Conservation (phyloP, 2,888 invertebrate species). For the Ochropleura leucogaster region DNA sequence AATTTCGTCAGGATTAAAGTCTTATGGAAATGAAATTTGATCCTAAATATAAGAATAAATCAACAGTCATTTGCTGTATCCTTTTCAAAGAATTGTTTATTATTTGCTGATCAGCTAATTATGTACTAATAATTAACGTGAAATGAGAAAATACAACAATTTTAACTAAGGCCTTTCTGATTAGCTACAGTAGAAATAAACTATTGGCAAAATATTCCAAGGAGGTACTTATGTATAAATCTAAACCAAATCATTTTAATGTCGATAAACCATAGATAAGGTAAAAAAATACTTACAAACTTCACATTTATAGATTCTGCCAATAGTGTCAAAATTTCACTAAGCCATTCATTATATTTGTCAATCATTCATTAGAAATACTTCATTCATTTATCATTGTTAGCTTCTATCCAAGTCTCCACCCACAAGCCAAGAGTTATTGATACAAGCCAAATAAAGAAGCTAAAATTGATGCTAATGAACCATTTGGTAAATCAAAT, state of each 20-base stretch:
- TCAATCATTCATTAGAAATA: conserved; percentile 17
- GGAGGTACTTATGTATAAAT: not conserved
- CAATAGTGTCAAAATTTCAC: not conserved
- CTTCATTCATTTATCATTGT: conserved; percentile 19
- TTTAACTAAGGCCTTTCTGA: not conserved
- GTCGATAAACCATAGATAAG: not conserved
- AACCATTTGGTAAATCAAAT: conserved; percentile 12
- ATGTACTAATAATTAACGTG: not conserved
- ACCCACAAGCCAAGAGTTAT: conserved; percentile 26
- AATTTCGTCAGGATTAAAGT: conserved; percentile 27
- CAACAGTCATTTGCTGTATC: not conserved
- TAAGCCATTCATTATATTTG: not conserved
- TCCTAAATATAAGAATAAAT: conserved; percentile 19
- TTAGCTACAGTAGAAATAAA: not conserved
- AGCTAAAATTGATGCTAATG: conserved; percentile 14
- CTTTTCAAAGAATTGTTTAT: not conserved
- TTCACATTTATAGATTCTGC: not conserved
- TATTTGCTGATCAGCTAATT: not conserved
- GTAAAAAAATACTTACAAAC: not conserved
- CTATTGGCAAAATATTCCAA: not conserved
- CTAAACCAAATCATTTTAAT: not conserved
- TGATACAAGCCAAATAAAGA: conserved; percentile 27
- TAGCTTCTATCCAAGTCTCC: not conserved
- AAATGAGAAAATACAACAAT: not conserved
- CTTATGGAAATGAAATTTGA: conserved; percentile 23